These are phyloP conservation scores for Pangasius larnaudii DNA, from an alignment of 2,797 vertebrate genomes.

Conservation along the genomic window DNA sequence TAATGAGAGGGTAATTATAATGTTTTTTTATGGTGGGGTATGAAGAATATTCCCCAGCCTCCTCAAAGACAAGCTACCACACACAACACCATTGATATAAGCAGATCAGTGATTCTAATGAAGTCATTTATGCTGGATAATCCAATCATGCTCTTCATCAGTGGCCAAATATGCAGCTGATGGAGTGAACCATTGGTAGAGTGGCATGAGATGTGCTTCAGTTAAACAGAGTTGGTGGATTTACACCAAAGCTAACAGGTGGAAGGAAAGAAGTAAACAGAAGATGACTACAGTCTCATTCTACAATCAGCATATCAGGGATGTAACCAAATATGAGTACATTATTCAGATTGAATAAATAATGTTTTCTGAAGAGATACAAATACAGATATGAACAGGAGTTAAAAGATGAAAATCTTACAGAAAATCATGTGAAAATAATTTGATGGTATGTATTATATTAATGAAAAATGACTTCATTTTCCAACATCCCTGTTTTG, in stretches of 20 bases:
- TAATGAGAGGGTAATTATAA: conserved; percentile 15
- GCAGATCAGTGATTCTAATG: conserved; percentile 42
- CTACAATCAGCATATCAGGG: neutral
- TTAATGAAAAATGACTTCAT: neutral
- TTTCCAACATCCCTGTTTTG: neutral
- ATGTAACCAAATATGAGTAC: neutral
- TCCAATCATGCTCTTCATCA: conserved; percentile 37
- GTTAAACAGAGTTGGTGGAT: neutral
- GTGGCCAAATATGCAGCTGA: conserved; percentile 25
- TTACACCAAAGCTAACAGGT: neutral
- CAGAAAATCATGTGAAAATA: neutral
- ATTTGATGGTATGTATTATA: neutral
- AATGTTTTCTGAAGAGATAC: neutral
- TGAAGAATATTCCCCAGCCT: conserved; percentile 2
- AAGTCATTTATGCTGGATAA: conserved; percentile 29
- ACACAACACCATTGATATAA: conserved; percentile 10
- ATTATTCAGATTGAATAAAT: neutral
- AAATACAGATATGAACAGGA: neutral
- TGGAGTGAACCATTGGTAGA: conserved; percentile 4
- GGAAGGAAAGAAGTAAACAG: neutral
- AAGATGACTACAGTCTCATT: neutral
- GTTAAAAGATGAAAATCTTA: neutral
- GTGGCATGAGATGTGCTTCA: neutral
- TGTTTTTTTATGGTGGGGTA: neutral
- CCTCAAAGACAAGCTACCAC: neutral